These are phyloP conservation scores for Achroia grisella DNA, from an alignment of 1,140 invertebrate genomes.

Conservation along the genomic window DNA sequence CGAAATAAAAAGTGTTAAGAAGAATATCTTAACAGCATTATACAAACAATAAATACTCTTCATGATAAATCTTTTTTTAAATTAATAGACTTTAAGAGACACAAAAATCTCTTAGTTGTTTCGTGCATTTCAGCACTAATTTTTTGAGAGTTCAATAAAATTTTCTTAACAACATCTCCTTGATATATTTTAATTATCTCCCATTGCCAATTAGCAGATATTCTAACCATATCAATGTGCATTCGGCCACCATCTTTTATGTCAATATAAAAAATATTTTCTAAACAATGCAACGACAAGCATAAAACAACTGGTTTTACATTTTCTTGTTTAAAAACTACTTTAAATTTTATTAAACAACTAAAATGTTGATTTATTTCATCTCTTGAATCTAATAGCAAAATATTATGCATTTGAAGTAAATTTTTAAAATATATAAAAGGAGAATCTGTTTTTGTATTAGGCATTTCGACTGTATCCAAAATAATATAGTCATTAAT, in stretches of 20 bases:
- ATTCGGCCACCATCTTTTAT: constrained; percentile 26
- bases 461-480: constrained; percentile 44
- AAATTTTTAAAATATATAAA: constrained; percentile 44
- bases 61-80: constrained; percentile 8
- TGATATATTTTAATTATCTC: constrained; percentile 47
- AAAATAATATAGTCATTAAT: constrained; percentile 27
- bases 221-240: constrained; percentile 26
- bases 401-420: constrained; percentile 37
- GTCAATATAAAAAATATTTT: constrained; percentile 36
- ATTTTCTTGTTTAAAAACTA: constrained; percentile 36
- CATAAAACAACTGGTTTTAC: constrained; percentile 26
- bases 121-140: constrained; percentile 18
- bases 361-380: constrained; percentile 9
- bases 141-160: constrained; percentile 35
- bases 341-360: constrained; percentile 51
- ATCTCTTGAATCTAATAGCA: constrained; percentile 22
- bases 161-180: constrained; percentile 29
- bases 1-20: too few species aligned
- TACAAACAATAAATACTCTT: too few species aligned
- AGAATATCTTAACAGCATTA: too few species aligned
- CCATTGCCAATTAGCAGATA: constrained; percentile 60
- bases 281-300: constrained; percentile 29
- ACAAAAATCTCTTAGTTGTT: constrained; percentile 30
- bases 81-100: constrained; percentile 35
- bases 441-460: constrained; percentile 41